A percentile compares a stretch with the other conserved stretches of the same genome.
Conservation (phyloP, 2,113 vertebrate species). For the Macquaria ambigua region DNA sequence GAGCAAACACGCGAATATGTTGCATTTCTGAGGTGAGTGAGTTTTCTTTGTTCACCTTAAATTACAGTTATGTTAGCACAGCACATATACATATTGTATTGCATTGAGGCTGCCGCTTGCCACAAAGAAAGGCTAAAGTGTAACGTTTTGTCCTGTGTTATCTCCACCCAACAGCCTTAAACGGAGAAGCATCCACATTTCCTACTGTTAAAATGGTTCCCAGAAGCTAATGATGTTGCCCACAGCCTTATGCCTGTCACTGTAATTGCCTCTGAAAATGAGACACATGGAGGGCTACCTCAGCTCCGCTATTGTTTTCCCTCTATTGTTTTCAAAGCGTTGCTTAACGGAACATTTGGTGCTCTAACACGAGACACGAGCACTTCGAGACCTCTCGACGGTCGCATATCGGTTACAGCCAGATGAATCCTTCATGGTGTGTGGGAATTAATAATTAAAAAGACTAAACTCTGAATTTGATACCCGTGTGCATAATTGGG, state of each 20-base stretch:
- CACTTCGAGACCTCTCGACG: constrained; percentile 27
- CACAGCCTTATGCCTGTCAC: constrained; percentile 19
- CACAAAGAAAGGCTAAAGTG: background rate
- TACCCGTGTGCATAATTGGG: constrained; percentile 37
- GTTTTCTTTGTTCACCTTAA: constrained; percentile 60
- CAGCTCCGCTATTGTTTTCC: constrained; percentile 67
- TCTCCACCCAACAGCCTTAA: background rate
- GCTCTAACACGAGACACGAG: constrained; percentile 12
- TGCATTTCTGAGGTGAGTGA: constrained; percentile 73
- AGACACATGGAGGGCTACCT: constrained; percentile 50
- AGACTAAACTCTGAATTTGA: constrained; percentile 64
- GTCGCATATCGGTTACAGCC: constrained; percentile 46
- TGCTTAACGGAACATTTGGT: constrained; percentile 36
- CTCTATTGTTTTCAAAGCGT: constrained; percentile 73
- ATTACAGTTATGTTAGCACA: background rate
- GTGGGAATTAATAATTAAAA: constrained; percentile 61
- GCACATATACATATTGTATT: background rate
- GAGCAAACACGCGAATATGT: constrained; percentile 40
- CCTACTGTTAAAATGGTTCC: constrained; percentile 4
- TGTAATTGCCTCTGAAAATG: constrained; percentile 37
- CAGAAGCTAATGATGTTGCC: constrained; percentile 6
- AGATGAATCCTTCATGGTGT: constrained; percentile 56
- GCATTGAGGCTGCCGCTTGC: background rate
- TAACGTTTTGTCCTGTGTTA: background rate
- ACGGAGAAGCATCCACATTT: background rate